Evolutionary conservation across 2,113 vertebrate genomes (phyloP), one percentile per base, ranked within the genome.

Genomic region (Osmerus mordax): DNA sequence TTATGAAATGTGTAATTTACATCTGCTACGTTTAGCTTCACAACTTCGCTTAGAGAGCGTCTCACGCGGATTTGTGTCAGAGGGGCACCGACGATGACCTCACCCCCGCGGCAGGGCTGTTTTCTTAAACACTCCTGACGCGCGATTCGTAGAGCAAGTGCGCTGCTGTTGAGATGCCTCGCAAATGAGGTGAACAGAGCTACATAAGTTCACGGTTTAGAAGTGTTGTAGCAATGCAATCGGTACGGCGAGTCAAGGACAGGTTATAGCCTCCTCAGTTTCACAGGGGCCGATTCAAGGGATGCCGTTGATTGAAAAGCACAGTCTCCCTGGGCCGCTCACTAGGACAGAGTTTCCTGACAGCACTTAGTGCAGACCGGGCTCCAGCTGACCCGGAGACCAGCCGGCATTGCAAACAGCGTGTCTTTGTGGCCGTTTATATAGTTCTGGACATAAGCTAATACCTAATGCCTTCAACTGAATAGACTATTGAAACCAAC

Each of bases 341-440:
- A 72, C 85, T 70, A 81, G 81, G 84, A 52, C 16, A 32, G 83
- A 75, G 77, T 77, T 70, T 77, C 71, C 78, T 84, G 88, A 77
- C 85, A 77, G 78, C 14, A 55, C 23, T 13, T 13, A 69, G 52
- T 66, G 36, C 55, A 13, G 62, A 75, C 70, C 80, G 7, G 41
- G 41, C 21, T 72, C 19, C 53, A 62, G 51, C 56, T 66, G 78
- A 73, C 67, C 71, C 72, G 62, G 71, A 36, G 55, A 65, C 72
- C 79, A 19, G 77, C 71, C 65, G 63, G 78, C 84, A 81, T 79
- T 77, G 73, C 73, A 77, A 83, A 84, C 85, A 87, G 77, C 79
- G 71, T 78, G 81, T 77, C 78, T 85, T 81, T 86, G 84, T 80
- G 86, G 87, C 87, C 81, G 81, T 85, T 85, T 75, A 62, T 86